A percentile compares a stretch with the other conserved stretches of the same genome.
Conservation (phyloP, 2,797 vertebrate genomes). For the Xyrichtys novacula region DNA sequence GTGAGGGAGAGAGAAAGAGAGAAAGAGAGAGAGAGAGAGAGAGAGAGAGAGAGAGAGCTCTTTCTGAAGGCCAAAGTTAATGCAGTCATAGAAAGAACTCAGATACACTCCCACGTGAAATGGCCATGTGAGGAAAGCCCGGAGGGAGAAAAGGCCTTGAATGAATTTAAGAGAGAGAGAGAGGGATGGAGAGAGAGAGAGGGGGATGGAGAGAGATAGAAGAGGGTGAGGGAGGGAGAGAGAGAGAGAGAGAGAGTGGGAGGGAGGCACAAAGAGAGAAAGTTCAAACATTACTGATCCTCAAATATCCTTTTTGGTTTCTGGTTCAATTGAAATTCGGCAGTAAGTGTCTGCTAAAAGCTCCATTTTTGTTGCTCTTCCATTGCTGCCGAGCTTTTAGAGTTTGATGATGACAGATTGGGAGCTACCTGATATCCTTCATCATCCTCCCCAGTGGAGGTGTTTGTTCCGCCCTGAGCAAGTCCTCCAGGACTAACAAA, state of each 20-base stretch:
- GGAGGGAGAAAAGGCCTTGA: constrained; percentile 76
- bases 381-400: constrained; percentile 77
- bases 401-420: constrained; percentile 85
- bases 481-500: constrained; percentile 82
- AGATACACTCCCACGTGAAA: constrained; percentile 79
- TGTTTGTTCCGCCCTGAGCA: constrained; percentile 80
- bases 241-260: constrained; percentile 46
- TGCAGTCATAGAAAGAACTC: constrained; percentile 80
- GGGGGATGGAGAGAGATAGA: constrained; percentile 7
- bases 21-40: constrained; percentile 59
- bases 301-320: constrained; percentile 81
- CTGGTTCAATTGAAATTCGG: constrained; percentile 78
- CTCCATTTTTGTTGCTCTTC: constrained; percentile 78
- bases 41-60: constrained; percentile 52
- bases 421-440: constrained; percentile 86
- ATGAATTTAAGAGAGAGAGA: constrained; percentile 72
- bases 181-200: constrained; percentile 41
- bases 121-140: constrained; percentile 80
- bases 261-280: constrained; percentile 62
- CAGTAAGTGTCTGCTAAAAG: constrained; percentile 81
- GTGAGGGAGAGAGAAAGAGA: constrained; percentile 61
- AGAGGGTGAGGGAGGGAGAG: too few relatives aligned
- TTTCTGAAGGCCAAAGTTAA: constrained; percentile 84
- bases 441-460: constrained; percentile 82
- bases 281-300: constrained; percentile 80